Percentiles rank a stretch among this genome's conserved stretches.
phyloP scores from a whole-genome alignment of 2,113 vertebrate species.

The Balaeniceps rex region DNA sequence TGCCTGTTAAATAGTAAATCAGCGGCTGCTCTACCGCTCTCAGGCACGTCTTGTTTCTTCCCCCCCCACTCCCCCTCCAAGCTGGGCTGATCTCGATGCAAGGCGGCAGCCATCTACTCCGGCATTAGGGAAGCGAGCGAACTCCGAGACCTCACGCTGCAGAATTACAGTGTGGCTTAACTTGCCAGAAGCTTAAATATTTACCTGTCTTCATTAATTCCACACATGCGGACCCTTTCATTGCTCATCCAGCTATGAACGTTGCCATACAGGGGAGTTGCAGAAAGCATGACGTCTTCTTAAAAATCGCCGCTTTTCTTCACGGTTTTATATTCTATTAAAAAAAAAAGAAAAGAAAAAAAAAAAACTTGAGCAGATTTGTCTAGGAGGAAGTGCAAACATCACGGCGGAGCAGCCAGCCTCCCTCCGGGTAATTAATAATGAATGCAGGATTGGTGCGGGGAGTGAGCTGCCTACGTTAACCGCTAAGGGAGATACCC shows the following conservation, averaged over 20 bases:
- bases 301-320: conserved; percentile 65
- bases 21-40: conserved; percentile 8
- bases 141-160: neutral
- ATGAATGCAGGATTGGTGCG: conserved; percentile 39
- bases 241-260: conserved; percentile 89
- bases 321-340: conserved; percentile 71
- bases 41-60: neutral
- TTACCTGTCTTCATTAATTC: conserved; percentile 87
- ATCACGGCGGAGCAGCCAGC: conserved; percentile 8
- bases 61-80: neutral
- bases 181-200: conserved; percentile 63
- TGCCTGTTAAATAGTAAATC: conserved; percentile 71
- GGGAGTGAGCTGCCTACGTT: conserved; percentile 33
- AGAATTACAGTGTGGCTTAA: conserved; percentile 30
- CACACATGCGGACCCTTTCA: conserved; percentile 87
- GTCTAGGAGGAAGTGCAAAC: conserved; percentile 54
- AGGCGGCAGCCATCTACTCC: neutral
- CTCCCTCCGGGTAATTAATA: conserved; percentile 68
- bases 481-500: conserved; percentile 60
- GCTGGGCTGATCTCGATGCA: neutral
- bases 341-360: neutral
- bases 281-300: conserved; percentile 85
- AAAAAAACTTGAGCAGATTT: conserved; percentile 64
- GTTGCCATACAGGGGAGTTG: conserved; percentile 85
- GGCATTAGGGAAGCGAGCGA: neutral